These are phyloP conservation scores for Etheostoma nigrum DNA, from an alignment of 2,797 vertebrate genomes.

Conservation along the genomic window DNA sequence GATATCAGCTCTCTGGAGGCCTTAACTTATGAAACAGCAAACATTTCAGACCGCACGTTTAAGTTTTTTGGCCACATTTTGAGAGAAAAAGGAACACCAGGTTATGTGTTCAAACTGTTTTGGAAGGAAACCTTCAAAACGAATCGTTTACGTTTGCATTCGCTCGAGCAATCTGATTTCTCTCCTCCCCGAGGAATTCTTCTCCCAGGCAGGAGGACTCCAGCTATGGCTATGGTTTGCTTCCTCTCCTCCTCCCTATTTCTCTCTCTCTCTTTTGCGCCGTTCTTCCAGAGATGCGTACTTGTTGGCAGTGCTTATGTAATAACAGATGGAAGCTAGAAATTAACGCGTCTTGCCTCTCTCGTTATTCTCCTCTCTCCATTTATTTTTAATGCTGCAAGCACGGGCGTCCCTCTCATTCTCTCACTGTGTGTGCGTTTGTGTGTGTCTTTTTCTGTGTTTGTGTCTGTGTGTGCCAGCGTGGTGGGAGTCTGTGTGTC, in stretches of 20 bases:
- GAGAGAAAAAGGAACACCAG: constrained; percentile 54
- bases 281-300: constrained; percentile 85
- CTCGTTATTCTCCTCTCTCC: constrained; percentile 94
- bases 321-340: constrained; percentile 99
- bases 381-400: constrained; percentile 92
- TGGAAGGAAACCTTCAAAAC: constrained; percentile 59
- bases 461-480: constrained; percentile 58
- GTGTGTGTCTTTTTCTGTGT: constrained; percentile 79
- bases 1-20: constrained; percentile 52
- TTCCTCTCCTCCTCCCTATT: constrained; percentile 47
- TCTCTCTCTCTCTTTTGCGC: constrained; percentile 44
- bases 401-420: constrained; percentile 73
- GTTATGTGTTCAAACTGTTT: constrained; percentile 61
- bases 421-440: constrained; percentile 38
- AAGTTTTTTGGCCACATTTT: constrained; percentile 33
- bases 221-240: constrained; percentile 39
- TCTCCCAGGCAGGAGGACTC: constrained; percentile 68
- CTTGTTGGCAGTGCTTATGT: constrained; percentile 99
- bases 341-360: constrained; percentile 98
- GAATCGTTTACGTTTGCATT: constrained; percentile 47
- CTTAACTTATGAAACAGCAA: constrained; percentile 17
- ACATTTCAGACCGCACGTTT: constrained; percentile 19
- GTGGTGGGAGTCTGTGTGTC: constrained; percentile 72
- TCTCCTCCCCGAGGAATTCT: constrained; percentile 63
- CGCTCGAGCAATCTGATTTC: constrained; percentile 64